A percentile compares a stretch with the other conserved stretches of the same genome.
Conservation (phyloP, 2,797 vertebrate genomes). For the Oreortyx pictus region DNA sequence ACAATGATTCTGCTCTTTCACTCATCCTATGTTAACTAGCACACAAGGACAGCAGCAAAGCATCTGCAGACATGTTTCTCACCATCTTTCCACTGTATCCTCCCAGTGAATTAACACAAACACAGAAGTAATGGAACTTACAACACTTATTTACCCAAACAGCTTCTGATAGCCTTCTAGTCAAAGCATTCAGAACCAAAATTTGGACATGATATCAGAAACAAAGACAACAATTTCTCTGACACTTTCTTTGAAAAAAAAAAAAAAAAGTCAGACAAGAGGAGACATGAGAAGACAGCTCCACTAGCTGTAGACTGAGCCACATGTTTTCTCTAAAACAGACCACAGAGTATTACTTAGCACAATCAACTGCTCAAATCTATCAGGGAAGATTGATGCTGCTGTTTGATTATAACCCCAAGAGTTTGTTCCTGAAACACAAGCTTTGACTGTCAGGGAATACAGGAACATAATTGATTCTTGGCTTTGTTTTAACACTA, state of each 20-base stretch:
- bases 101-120: background rate
- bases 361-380: slow-evolving; percentile 30
- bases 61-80: background rate
- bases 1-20: slow-evolving; percentile 17
- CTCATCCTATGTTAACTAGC: background rate
- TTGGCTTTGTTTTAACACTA: slow-evolving; percentile 25
- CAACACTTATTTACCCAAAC: background rate
- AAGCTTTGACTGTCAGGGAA: slow-evolving; percentile 17
- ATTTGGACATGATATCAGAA: background rate
- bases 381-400: slow-evolving; percentile 11
- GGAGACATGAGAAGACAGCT: background rate
- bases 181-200: background rate
- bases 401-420: slow-evolving; percentile 23
- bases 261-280: background rate
- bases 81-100: background rate
- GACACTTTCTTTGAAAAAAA: background rate
- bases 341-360: slow-evolving; percentile 24
- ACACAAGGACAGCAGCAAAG: background rate
- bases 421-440: slow-evolving; percentile 44
- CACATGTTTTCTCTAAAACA: slow-evolving; percentile 24
- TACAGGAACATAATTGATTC: slow-evolving; percentile 24
- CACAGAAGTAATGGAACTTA: background rate
- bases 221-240: background rate
- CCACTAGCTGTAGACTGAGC: background rate
- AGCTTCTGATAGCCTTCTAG: background rate